These are phyloP conservation scores for Lithophane semibrunnea DNA, from an alignment of 2,888 invertebrate genomes.

Conservation along the genomic window DNA sequence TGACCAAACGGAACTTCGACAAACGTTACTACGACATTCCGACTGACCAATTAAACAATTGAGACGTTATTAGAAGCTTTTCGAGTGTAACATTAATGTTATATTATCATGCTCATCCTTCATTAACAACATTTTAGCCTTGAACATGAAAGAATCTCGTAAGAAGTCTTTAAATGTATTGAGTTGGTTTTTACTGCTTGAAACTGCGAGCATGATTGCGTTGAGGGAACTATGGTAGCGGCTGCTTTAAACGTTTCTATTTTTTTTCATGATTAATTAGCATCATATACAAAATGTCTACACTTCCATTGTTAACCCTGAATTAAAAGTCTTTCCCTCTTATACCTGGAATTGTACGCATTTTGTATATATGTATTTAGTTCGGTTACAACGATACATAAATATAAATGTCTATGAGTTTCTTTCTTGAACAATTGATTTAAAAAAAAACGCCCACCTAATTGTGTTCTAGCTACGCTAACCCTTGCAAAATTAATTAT, in stretches of 20 bases:
- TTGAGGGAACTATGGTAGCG: neutral
- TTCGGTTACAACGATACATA: neutral
- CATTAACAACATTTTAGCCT: slow-evolving; percentile 11
- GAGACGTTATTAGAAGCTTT: neutral
- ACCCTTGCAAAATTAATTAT: neutral
- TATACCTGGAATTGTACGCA: too few species aligned
- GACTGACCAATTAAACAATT: slow-evolving; percentile 17
- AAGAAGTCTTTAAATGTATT: neutral
- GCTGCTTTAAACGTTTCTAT: neutral
- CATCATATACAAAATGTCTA: neutral
- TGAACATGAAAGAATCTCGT: neutral
- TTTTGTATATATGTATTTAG: too few species aligned
- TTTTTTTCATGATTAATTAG: neutral
- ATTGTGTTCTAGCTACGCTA: neutral
- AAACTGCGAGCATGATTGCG: neutral
- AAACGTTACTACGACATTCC: too few species aligned
- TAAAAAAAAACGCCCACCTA: neutral
- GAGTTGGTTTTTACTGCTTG: neutral
- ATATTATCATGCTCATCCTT: neutral
- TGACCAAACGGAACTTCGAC: too few species aligned
- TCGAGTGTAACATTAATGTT: neutral
- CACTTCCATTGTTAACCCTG: too few species aligned
- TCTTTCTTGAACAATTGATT: neutral
- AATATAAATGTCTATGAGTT: too few species aligned
- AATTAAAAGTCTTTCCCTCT: neutral